Evolutionary conservation across 1,140 invertebrate genomes (phyloP).

Genomic region (Drosophila lacteicornis): DNA sequence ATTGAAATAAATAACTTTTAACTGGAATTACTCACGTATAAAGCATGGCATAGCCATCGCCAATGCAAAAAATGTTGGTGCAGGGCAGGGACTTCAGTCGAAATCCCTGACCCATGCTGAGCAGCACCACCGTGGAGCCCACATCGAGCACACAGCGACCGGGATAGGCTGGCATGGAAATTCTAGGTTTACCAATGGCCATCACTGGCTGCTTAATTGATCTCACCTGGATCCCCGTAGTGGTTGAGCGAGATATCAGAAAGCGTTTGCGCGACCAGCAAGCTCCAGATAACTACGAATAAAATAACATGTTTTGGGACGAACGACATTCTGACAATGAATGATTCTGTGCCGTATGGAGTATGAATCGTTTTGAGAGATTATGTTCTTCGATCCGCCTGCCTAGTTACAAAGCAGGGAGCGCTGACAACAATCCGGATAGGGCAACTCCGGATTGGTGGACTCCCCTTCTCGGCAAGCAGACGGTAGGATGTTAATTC

Average conservation of each 20-base stretch:
- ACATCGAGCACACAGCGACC: slow-evolving; percentile 54
- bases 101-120: slow-evolving; percentile 19
- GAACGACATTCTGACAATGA: not conserved
- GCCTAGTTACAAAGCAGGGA: slow-evolving; percentile 23
- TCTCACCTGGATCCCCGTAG: slow-evolving; percentile 37
- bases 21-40: slow-evolving; percentile 42
- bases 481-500: slow-evolving; percentile 13
- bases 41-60: slow-evolving; percentile 54
- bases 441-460: slow-evolving; percentile 13
- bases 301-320: not conserved
- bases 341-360: not conserved
- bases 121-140: slow-evolving; percentile 22
- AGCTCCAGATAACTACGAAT: not conserved
- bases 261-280: not conserved
- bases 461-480: slow-evolving; percentile 26
- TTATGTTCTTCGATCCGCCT: slow-evolving; percentile 3
- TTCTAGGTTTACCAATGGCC: not conserved
- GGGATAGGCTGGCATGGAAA: slow-evolving; percentile 38
- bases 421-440: slow-evolving; percentile 56
- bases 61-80: slow-evolving; percentile 30
- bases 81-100: slow-evolving; percentile 40
- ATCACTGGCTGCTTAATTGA: not conserved
- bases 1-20: not conserved
- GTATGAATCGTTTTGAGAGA: not conserved
- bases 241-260: slow-evolving; percentile 30